Evolutionary conservation across 2,113 vertebrate genomes (phyloP).

Genomic region (Lampris megalopsis): DNA sequence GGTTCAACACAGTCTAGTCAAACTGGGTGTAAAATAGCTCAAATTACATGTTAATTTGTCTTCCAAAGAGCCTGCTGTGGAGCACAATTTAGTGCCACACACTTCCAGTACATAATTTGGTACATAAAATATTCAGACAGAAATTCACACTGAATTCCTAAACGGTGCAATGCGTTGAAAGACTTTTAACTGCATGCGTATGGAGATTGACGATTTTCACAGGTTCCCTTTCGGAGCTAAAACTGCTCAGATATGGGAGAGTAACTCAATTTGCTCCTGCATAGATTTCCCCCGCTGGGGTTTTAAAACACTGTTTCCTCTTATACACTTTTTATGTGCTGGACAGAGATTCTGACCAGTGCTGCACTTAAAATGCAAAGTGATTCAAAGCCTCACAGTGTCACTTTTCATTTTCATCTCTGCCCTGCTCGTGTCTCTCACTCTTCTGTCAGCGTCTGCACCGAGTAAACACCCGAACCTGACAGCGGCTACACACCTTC

Average conservation of each 20-base stretch:
- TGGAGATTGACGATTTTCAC: conserved; percentile 23
- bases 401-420: conserved; percentile 75
- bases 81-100: too few species aligned
- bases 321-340: conserved; percentile 6
- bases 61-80: too few species aligned
- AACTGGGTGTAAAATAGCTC: too few species aligned
- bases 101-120: too few species aligned
- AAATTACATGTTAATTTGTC: too few species aligned
- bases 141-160: conserved; percentile 22
- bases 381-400: conserved; percentile 68
- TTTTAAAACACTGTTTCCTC: conserved; percentile 45
- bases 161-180: conserved; percentile 2
- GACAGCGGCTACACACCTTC: conserved; percentile 59
- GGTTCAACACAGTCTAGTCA: too few species aligned
- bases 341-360: conserved; percentile 48
- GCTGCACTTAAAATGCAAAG: conserved; percentile 68
- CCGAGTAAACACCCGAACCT: conserved; percentile 58
- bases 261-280: conserved; percentile 43
- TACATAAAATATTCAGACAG: too few species aligned
- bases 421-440: conserved; percentile 56
- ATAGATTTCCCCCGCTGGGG: conserved; percentile 22
- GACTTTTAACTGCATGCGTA: not conserved
- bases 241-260: conserved; percentile 18
- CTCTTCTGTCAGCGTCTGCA: conserved; percentile 36
- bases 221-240: conserved; percentile 25